phyloP scores from a whole-genome alignment of 2,797 vertebrate genomes.

The Harpagifer antarcticus region DNA sequence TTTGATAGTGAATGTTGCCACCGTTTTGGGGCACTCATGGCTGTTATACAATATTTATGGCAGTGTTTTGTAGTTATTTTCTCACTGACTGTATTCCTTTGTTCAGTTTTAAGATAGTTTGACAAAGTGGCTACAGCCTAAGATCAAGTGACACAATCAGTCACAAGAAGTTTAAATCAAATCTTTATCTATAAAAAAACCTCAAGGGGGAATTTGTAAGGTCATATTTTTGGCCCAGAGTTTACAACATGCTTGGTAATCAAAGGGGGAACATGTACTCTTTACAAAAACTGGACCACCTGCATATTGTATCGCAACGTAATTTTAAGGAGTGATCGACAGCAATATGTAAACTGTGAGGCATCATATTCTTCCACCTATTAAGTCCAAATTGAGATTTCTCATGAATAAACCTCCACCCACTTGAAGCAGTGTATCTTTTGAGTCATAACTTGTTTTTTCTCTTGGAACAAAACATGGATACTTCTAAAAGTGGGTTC shows the following conservation, averaged over 20 bases:
- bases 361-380: too few species aligned
- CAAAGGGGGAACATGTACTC: background rate
- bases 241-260: background rate
- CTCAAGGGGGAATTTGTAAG: background rate
- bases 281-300: background rate
- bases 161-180: constrained; percentile 17
- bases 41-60: background rate
- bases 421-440: too few species aligned
- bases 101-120: background rate
- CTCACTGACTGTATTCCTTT: background rate
- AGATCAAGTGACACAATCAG: background rate
- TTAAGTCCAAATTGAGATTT: too few species aligned
- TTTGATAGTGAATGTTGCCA: background rate
- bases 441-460: too few species aligned
- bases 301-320: background rate
- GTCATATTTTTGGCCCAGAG: background rate
- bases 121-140: background rate
- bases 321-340: background rate
- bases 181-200: background rate
- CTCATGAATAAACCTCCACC: too few species aligned
- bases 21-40: background rate
- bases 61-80: background rate
- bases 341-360: too few species aligned
- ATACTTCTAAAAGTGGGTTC: too few species aligned
- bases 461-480: too few species aligned